Percentiles rank a stretch among this genome's conserved stretches.
These are phyloP conservation scores for Hydractinia echinata DNA, from an alignment of 30 jellyfish, hydroid and myxozoan species.

Conservation along the genomic window DNA sequence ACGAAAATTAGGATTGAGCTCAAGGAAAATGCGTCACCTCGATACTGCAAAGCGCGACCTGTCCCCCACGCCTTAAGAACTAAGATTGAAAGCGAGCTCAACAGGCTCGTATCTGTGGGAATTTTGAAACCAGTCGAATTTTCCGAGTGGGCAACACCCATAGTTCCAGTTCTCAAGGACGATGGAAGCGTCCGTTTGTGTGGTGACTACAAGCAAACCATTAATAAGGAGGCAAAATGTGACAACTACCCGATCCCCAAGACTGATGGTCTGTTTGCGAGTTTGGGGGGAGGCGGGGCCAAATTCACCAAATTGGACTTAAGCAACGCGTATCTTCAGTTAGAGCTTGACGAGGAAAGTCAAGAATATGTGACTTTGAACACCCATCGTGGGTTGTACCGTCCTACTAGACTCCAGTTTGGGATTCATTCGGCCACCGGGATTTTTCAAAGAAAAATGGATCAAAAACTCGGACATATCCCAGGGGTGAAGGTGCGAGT, in stretches of 20 bases:
- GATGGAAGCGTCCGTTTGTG: constrained; percentile 24
- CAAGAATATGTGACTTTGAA: constrained; percentile 31
- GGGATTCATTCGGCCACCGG: constrained; percentile 61
- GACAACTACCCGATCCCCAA: constrained; percentile 45
- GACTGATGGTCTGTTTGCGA: constrained; percentile 27
- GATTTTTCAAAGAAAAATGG: constrained; percentile 48
- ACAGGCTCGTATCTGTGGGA: no score
- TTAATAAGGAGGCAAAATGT: constrained; percentile 19
- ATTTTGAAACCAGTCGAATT: constrained; percentile 19
- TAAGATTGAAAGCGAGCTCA: constrained; percentile 24
- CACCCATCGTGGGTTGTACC: constrained; percentile 45
- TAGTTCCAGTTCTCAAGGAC: constrained; percentile 37
- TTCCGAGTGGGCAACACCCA: constrained; percentile 44
- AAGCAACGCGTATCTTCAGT: constrained; percentile 35
- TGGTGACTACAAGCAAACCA: constrained; percentile 39
- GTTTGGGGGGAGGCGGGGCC: constrained; percentile 27
- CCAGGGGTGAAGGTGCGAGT: constrained; percentile 21
- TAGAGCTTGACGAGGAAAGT: constrained; percentile 30
- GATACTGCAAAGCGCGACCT: constrained; percentile 33
- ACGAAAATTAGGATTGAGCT: constrained; percentile 15
- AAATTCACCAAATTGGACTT: constrained; percentile 43
- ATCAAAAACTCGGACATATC: constrained; percentile 7
- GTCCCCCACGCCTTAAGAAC: constrained; percentile 42
- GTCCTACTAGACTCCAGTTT: constrained; percentile 37
- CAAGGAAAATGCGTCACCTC: constrained; percentile 24